Conservation (phyloP, 1,140 invertebrate species). For the Drosophila novamexicana region DNA sequence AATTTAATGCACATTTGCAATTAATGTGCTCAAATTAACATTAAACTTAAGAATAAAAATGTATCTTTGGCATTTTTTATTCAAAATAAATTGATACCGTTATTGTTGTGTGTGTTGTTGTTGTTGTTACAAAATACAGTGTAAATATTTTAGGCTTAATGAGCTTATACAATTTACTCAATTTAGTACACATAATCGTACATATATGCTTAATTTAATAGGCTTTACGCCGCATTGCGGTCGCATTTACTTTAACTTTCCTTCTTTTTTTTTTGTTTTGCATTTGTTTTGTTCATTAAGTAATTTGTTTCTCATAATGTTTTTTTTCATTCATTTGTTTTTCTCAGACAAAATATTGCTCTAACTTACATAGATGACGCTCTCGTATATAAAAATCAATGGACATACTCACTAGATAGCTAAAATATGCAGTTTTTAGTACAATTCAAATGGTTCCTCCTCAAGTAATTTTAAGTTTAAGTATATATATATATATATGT, state of each 20-base stretch:
- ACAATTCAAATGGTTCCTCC: conserved; percentile 45
- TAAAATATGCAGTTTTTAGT: conserved; percentile 38
- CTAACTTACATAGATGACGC: conserved; percentile 55
- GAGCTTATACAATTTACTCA: conserved; percentile 67
- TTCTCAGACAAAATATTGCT: conserved; percentile 57
- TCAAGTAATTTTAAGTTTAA: conserved; percentile 50
- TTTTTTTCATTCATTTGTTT: conserved; percentile 39
- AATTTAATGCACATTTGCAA: conserved; percentile 3
- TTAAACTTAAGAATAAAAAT: conserved; percentile 43
- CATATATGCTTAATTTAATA: conserved; percentile 76
- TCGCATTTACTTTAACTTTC: conserved; percentile 44
- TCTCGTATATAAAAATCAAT: conserved; percentile 61
- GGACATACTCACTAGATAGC: conserved; percentile 42
- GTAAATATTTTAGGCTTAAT: conserved; percentile 65
- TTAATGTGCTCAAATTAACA: conserved; percentile 13
- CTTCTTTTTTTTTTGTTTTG: conserved; percentile 8
- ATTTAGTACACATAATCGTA: conserved; percentile 48
- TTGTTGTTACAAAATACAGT: conserved; percentile 57
- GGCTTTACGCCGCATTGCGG: conserved; percentile 52
- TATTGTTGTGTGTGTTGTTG: conserved; percentile 41
- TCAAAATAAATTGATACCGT: conserved; percentile 77
- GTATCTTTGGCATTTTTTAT: conserved; percentile 78
- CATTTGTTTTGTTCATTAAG: conserved; percentile 37
- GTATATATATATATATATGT: conserved; percentile 37
- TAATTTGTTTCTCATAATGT: conserved; percentile 44